Evolutionary conservation across 2,888 invertebrate species (phyloP), one percentile per base, ranked within the genome.

Genomic region (Drosophila meridionalis): DNA sequence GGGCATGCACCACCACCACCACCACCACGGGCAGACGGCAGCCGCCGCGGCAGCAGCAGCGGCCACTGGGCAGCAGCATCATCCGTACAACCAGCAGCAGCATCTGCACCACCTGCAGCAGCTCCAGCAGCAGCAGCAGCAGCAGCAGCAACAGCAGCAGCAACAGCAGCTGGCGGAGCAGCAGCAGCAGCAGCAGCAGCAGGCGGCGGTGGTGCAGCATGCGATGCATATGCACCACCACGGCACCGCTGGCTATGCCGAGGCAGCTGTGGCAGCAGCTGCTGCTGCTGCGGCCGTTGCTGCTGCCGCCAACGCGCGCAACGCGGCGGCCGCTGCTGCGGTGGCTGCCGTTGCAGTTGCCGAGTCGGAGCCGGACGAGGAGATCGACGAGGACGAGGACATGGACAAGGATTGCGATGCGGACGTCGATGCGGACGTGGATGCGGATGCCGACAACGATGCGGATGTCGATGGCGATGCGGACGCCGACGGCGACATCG

Each of bases 11-110:
- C 74, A 87, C 59, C 78, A 83, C 56, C 78, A 83, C 12, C 81
- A 80, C 4, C 74, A 87, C 42, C 73, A 79, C 30, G 53, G 53
- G 0, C 53, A 55, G 53, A 6, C 53, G 45, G n/a, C 77, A 47
- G 50, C 20, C 20, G 74, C 66, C 3, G 32, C 32, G 4, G 32
- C 32, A 32, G 32, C 32, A 0, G 20, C 42, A 57, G 36, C 61
- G 53, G 74, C 69, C 55, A 28, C 57, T 60, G 71, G 73, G 42
- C 86, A 85, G 60, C 91, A 91, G 68, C 91, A 92, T 69, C 91
- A 91, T 55, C 91, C 91, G 3, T 91, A 92, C 78, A 91, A 92
- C 56, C 92, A 92, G 74, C 90, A 90, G 60, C 92, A 92, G 63
- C 91, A 91, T 43, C 69, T 91, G 70, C 91, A 92, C 40, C 91